Evolutionary conservation across 2,888 invertebrate genomes (phyloP).

Genomic region (Pediacus dermestoides): DNA sequence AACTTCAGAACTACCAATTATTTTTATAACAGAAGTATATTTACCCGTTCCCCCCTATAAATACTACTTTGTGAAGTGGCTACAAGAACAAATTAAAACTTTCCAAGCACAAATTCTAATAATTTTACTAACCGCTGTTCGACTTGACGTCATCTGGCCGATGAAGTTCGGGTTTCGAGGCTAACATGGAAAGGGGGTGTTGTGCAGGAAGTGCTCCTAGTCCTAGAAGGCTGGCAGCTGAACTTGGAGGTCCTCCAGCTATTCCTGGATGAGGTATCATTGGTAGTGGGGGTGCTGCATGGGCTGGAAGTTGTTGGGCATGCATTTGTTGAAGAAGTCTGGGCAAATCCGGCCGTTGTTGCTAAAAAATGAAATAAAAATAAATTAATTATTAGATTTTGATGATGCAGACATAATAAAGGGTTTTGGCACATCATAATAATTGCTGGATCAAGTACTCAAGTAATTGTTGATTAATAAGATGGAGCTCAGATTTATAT

Average conservation of each 20-base stretch:
- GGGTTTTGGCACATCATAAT: no score
- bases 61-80: not conserved
- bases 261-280: slow-evolving; percentile 67
- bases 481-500: slow-evolving; percentile 21
- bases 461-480: no score
- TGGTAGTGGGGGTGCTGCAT: slow-evolving; percentile 69
- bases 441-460: no score
- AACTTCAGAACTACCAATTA: slow-evolving; percentile 11
- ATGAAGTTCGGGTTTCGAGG: slow-evolving; percentile 74
- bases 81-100: not conserved
- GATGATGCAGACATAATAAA: no score
- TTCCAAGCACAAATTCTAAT: no score
- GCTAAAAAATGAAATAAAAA: slow-evolving; percentile 56
- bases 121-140: slow-evolving; percentile 67
- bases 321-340: slow-evolving; percentile 89
- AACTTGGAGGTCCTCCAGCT: slow-evolving; percentile 54
- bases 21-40: slow-evolving; percentile 1
- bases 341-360: slow-evolving; percentile 81
- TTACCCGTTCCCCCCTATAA: not conserved
- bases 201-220: slow-evolving; percentile 64
- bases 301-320: slow-evolving; percentile 77
- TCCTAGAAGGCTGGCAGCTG: slow-evolving; percentile 59
- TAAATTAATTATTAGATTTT: not conserved
- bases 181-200: slow-evolving; percentile 73
- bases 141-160: slow-evolving; percentile 73